A percentile compares a stretch with the other conserved stretches of the same genome.
phyloP scores from a whole-genome alignment of 2,888 invertebrate species.

The Labia minor region DNA sequence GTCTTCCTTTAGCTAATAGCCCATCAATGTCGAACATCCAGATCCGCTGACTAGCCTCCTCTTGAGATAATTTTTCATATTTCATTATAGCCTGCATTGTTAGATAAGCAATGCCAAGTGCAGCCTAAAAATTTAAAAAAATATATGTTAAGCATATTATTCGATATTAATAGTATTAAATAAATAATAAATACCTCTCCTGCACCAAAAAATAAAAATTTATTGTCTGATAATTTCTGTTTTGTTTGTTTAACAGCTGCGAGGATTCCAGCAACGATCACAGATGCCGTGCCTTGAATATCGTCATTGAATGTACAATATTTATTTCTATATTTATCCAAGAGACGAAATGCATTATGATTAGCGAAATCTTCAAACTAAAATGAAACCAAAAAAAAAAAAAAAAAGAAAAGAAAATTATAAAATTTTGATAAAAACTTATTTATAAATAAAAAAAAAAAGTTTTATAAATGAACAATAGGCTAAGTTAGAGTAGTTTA shows the following conservation, averaged over 20 bases:
- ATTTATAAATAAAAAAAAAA: not conserved
- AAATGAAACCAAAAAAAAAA: slow-evolving; percentile 31
- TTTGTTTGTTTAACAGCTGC: slow-evolving; percentile 77
- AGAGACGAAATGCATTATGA: slow-evolving; percentile 85
- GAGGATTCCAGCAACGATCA: slow-evolving; percentile 87
- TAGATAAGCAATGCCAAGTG: slow-evolving; percentile 85
- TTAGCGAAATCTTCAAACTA: slow-evolving; percentile 99
- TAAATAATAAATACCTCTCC: slow-evolving; percentile 59
- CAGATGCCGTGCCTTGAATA: slow-evolving; percentile 95
- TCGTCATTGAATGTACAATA: slow-evolving; percentile 99
- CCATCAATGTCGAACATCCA: slow-evolving; percentile 97
- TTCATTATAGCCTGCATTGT: slow-evolving; percentile 81
- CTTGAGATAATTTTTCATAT: slow-evolving; percentile 63
- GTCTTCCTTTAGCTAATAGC: slow-evolving; percentile 77
- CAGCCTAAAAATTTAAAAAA: slow-evolving; percentile 56
- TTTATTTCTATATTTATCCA: slow-evolving; percentile 76
- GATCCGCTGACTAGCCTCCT: slow-evolving; percentile 68
- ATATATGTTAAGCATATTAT: no score
- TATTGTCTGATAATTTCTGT: slow-evolving; percentile 70
- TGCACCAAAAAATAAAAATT: slow-evolving; percentile 89
- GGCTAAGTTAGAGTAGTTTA: no score
- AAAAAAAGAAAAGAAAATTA: not conserved
- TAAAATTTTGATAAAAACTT: slow-evolving; percentile 9
- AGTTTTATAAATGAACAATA: not conserved
- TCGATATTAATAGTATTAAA: not conserved